Evolutionary conservation across 1,140 invertebrate genomes (phyloP), one percentile per base, ranked within the genome.

Genomic region (Bradysia coprophila): DNA sequence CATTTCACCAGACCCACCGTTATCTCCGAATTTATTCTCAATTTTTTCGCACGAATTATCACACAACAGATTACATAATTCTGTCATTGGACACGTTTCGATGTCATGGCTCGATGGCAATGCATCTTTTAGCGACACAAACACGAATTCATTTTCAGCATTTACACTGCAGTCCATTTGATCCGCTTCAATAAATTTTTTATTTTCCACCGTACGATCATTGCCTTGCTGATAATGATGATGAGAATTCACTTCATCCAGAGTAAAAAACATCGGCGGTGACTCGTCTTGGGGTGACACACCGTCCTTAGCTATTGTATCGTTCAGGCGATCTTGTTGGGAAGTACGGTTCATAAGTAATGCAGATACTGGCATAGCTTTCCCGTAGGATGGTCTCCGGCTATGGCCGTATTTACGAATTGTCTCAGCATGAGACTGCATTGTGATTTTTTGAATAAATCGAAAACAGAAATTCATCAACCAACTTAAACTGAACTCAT

Each of bases 361-460:
- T 2, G 56, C 47, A 8, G 57, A 57, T 4, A 59, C 55, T 16
- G 57, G 57, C 56, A 59, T 59, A 5, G 55, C 48, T 41, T 59
- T 59, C 43, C 57, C 57, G 41, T 57, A 40, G 6, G 57, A 52
- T 4, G 55, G 52, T 19, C 52, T 53, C 1, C 57, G 51, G 1
- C 52, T 46, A 49, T 59, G 56, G 5, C 56, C 56, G 20, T 43
- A 41, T 39, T 52, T 52, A 24, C 49, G 49, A 2, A 24, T 10
- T 1, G 15, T n/a, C 6, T 44, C 40, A n/a, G 34, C 19, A 4
- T 38, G 36, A 18, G 24, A 28, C 6, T 13, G 6, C 24, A 28
- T 28, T 28, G n/a, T n/a, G n/a, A n/a, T n/a, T n/a, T n/a, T n/a
- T n/a, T n/a, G n/a, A n/a, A n/a, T n/a, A n/a, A n/a, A n/a, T n/a